Evolutionary conservation across 2,113 vertebrate species (phyloP).

Genomic region (Lamprologus sp.): DNA sequence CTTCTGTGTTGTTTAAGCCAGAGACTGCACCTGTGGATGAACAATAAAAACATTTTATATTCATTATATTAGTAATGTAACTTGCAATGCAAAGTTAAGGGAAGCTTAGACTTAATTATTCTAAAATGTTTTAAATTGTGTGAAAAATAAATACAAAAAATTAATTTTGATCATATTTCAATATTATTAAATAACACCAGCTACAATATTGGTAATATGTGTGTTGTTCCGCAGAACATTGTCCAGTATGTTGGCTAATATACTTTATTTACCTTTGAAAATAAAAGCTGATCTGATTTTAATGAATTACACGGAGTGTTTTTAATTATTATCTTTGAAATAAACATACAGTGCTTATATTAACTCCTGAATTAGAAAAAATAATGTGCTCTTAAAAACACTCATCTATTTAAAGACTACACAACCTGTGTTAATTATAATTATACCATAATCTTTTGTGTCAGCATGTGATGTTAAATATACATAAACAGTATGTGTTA

Average conservation of each 20-base stretch:
- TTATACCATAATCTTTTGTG: not conserved
- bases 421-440: not conserved
- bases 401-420: not conserved
- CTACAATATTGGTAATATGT: not conserved
- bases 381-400: not conserved
- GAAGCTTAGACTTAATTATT: no score
- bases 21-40: no score
- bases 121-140: no score
- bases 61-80: no score
- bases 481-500: not conserved
- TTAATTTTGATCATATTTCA: no score
- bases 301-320: not conserved
- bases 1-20: no score
- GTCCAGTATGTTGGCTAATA: not conserved
- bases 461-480: not conserved
- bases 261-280: not conserved
- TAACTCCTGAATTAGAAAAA: not conserved
- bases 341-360: not conserved
- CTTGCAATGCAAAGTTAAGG: no score
- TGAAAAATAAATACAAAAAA: no score
- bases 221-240: not conserved
- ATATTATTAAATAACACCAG: not conserved
- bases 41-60: no score
- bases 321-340: not conserved
- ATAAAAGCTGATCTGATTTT: not conserved